phyloP scores from a whole-genome alignment of 2,888 invertebrate species.

The Ischnura elegans region DNA sequence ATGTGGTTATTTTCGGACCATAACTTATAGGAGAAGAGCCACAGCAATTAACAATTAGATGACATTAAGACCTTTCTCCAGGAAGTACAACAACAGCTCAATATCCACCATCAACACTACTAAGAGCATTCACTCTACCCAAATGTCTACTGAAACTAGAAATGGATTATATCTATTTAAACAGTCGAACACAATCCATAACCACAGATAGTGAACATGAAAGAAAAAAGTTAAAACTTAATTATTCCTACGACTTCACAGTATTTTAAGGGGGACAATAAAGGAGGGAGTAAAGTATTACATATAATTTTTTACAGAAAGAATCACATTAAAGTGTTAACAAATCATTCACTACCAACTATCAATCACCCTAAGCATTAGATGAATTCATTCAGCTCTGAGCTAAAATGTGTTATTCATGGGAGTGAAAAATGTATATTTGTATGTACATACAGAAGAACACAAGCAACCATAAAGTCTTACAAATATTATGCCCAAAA shows the following conservation, averaged over 20 bases:
- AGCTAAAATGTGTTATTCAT: no score
- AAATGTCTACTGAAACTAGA: not conserved
- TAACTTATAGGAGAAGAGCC: not conserved
- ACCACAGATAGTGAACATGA: not conserved
- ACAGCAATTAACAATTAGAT: not conserved
- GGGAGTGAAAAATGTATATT: no score
- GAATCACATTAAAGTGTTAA: not conserved
- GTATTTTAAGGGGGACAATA: not conserved
- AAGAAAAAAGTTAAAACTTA: not conserved
- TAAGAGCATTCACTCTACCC: constrained; percentile 1
- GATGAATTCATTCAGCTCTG: not conserved
- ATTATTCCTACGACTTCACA: not conserved
- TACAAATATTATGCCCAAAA: no score
- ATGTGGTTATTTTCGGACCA: not conserved
- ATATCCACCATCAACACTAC: not conserved
- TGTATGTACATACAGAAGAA: no score
- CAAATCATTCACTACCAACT: not conserved
- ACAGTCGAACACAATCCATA: not conserved
- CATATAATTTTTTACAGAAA: not conserved
- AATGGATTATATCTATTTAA: not conserved
- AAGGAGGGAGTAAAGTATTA: no score
- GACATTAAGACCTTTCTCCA: not conserved
- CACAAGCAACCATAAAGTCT: no score
- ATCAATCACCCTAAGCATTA: not conserved
- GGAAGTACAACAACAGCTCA: not conserved